Base-by-base conservation (phyloP, 2,113 vertebrate species). In the Notarius lentiginosus region DNA sequence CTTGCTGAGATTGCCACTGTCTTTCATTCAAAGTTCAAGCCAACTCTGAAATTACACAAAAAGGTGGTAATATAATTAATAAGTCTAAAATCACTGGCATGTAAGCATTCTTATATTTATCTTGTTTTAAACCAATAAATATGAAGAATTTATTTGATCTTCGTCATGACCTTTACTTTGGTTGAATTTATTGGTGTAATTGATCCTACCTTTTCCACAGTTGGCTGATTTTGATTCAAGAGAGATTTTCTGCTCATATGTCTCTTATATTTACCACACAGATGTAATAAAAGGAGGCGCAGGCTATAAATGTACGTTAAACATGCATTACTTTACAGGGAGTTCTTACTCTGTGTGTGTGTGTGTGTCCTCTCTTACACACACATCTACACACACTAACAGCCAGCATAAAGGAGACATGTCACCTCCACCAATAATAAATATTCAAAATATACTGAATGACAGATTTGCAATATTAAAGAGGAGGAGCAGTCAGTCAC, bases 381-480 rank as follows among this genome's bases (percentile, higher is more conserved):
- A 79, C 30, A 49, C 58, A 66, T 87, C 90, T 81, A 89, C 61
- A 83, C 60, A 65, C 53, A 58, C 87, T 89, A 83, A 89, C 75
- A 60, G 80, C 61, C 73, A 80, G 75, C 56, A 84, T 63, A 70
- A 75, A 34, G 82, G 77, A 87, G 89, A 90, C 84, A n/a, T 79
- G 89, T 91, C 85, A 90, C 83, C 56, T 55, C 77, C 87, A 51
- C 85, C 47, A 65, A 66, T 88, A 84, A 91, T 68, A 82, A 87
- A 77, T 82, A 88, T 92, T 90, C 73, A 89, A 88, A 91, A 87
- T 88, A 79, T 9, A 87, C 77, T 75, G 70, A 80, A 61, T 66
- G 41, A 53, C 68, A 86, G 91, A 89, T 77, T 84, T 85, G 85
- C 34, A 79, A 82, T 30, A 55, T 61, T 49, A 24, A 51, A 24